A percentile compares a stretch with the other conserved stretches of the same genome.
Evolutionary conservation across 2,113 vertebrate genomes (phyloP).

Genomic region (Cavia aperea): DNA sequence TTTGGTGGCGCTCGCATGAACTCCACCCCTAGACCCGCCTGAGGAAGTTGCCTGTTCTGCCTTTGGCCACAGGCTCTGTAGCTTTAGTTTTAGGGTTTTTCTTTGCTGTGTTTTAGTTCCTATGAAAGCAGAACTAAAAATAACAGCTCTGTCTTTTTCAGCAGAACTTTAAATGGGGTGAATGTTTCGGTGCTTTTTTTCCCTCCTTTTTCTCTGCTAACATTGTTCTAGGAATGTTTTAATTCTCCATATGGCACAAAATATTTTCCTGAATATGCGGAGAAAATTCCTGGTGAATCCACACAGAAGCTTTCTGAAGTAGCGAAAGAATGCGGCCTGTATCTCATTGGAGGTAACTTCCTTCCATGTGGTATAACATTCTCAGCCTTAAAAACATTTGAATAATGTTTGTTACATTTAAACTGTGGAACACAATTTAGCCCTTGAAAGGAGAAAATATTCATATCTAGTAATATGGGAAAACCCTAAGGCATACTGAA

Average conservation of each 20-base stretch:
- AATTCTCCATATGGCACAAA: slow-evolving; percentile 94
- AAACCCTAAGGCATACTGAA: background rate
- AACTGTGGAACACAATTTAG: slow-evolving; percentile 7
- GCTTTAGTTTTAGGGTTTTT: background rate
- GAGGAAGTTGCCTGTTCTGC: background rate
- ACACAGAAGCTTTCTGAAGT: slow-evolving; percentile 86
- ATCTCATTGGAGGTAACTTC: slow-evolving; percentile 91
- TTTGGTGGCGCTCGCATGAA: background rate
- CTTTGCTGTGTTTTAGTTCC: background rate
- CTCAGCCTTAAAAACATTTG: background rate
- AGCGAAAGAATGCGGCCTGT: slow-evolving; percentile 87
- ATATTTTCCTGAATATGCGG: slow-evolving; percentile 89
- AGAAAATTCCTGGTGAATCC: slow-evolving; percentile 93
- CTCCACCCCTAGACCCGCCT: too few relatives aligned
- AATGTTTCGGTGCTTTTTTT: background rate
- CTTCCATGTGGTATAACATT: background rate
- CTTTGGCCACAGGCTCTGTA: background rate
- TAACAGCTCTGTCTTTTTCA: background rate
- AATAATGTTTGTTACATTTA: slow-evolving; percentile 5
- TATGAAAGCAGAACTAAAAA: background rate
- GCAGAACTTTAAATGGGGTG: slow-evolving; percentile 1
- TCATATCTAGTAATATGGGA: background rate
- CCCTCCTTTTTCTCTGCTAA: background rate
- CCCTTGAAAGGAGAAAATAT: background rate
- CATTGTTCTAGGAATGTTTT: slow-evolving; percentile 88